Percentiles rank a stretch among this genome's conserved stretches.
These are phyloP conservation scores for Ctenicera cuprea DNA, from an alignment of 2,888 invertebrate species.

Conservation along the genomic window DNA sequence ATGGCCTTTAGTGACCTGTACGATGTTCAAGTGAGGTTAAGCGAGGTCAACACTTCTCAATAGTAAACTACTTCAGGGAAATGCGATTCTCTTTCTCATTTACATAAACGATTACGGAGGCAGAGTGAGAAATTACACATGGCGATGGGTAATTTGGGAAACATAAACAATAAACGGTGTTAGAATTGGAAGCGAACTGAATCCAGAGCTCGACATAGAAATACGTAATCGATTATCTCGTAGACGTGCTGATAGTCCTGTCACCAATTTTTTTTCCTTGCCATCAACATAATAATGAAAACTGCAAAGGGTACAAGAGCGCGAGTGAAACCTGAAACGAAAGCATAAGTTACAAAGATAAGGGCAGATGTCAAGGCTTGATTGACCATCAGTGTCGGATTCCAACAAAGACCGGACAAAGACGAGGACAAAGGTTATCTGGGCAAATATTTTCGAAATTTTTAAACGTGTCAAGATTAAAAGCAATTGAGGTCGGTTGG, in stretches of 20 bases:
- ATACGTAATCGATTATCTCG: background rate
- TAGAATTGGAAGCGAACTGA: background rate
- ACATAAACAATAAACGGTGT: conserved; percentile 20
- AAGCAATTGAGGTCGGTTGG: background rate
- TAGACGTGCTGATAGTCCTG: conserved; percentile 1
- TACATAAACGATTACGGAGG: conserved; percentile 28
- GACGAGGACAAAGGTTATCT: conserved; percentile 15
- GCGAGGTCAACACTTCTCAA: conserved; percentile 58
- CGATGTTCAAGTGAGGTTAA: conserved; percentile 58
- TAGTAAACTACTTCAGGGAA: conserved; percentile 47
- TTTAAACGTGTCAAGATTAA: conserved; percentile 8
- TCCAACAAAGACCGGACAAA: background rate
- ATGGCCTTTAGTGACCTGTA: conserved; percentile 57
- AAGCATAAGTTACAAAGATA: background rate
- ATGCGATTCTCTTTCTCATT: conserved; percentile 46
- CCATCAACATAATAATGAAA: background rate
- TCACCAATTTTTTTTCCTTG: background rate
- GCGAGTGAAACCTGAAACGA: background rate
- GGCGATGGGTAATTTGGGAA: conserved; percentile 15
- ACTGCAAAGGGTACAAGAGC: background rate
- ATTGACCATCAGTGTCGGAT: conserved; percentile 4
- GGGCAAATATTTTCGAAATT: background rate
- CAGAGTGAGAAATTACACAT: conserved; percentile 31
- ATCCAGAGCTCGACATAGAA: background rate
- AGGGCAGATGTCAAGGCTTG: conserved; percentile 13